Evolutionary conservation across 2,797 vertebrate genomes (phyloP).

Genomic region (Falco columbarius): DNA sequence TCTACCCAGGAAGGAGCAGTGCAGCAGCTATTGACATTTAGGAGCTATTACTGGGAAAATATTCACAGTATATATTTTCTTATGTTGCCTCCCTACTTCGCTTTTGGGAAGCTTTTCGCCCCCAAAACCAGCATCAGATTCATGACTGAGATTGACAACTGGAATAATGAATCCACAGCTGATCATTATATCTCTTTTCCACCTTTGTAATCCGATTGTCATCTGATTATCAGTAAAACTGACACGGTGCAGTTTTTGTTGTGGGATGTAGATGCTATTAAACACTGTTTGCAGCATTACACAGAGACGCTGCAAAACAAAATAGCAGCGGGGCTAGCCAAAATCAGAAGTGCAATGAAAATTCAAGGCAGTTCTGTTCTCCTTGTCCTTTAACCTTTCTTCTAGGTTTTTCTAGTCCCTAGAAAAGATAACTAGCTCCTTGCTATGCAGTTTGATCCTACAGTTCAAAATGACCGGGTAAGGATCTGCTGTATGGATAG

Average conservation of each 20-base stretch:
- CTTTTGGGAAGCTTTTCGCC: not conserved
- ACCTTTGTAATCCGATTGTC: not conserved
- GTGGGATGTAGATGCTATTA: accelerated
- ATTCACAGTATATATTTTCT: not conserved
- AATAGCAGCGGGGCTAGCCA: not conserved
- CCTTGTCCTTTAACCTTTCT: not conserved
- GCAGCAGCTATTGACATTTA: not conserved
- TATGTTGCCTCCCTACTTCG: not conserved
- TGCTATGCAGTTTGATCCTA: not conserved
- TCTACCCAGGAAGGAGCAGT: not conserved
- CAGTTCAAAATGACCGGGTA: not conserved
- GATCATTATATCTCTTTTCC: not conserved
- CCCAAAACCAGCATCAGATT: not conserved
- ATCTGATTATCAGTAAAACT: not conserved
- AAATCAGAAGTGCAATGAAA: not conserved
- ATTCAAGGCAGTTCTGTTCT: not conserved
- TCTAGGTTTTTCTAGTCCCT: not conserved
- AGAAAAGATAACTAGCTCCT: not conserved
- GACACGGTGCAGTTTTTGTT: not conserved
- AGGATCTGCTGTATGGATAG: not conserved
- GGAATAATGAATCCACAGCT: not conserved
- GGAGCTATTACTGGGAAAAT: not conserved
- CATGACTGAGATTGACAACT: not conserved
- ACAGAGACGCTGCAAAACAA: not conserved
- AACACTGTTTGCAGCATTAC: not conserved